Percentiles rank a stretch among this genome's conserved stretches.
Evolutionary conservation across 2,113 vertebrate species (phyloP).

Genomic region (Lonchura striata): DNA sequence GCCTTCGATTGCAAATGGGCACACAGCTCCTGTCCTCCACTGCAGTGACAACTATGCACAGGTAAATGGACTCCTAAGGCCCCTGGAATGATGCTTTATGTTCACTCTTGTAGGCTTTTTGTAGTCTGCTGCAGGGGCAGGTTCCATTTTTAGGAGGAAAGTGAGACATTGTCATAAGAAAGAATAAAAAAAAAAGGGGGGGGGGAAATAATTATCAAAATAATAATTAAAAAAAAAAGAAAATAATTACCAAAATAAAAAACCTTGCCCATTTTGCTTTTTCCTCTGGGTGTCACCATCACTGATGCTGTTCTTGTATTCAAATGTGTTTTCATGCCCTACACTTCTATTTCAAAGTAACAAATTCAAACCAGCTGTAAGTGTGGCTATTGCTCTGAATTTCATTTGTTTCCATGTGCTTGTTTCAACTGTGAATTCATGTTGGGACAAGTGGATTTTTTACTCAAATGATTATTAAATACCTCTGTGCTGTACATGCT

Average conservation of each 20-base stretch:
- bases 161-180: background rate
- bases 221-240: too few species aligned
- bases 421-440: background rate
- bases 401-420: background rate
- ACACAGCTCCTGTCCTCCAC: background rate
- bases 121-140: background rate
- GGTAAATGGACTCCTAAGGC: background rate
- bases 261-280: background rate
- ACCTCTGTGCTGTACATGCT: background rate
- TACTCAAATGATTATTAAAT: background rate
- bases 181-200: too few species aligned
- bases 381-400: background rate
- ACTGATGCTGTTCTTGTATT: background rate
- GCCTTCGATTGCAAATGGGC: background rate
- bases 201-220: too few species aligned
- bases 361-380: background rate
- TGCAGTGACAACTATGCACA: background rate
- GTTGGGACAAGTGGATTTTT: background rate
- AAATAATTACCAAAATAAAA: background rate
- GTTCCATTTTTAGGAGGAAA: background rate
- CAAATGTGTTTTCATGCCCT: background rate
- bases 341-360: background rate
- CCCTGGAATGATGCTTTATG: background rate
- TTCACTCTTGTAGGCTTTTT: background rate
- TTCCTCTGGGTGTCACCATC: background rate